Evolutionary conservation across 2,113 vertebrate species (phyloP).

Genomic region (Aphyosemion australe): DNA sequence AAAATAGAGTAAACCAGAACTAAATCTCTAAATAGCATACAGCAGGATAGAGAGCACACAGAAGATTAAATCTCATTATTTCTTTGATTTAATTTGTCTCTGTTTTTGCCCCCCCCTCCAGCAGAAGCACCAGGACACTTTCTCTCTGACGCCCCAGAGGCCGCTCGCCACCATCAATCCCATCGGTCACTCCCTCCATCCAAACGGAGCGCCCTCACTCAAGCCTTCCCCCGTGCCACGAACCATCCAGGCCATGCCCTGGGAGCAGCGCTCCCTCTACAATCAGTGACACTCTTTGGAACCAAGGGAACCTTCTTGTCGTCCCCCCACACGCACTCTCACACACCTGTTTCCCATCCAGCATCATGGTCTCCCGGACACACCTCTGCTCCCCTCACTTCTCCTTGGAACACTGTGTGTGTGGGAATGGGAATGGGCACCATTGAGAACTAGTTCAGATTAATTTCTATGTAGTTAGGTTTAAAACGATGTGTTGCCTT

Average conservation of each 20-base stretch:
- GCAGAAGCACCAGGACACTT: slow-evolving; percentile 76
- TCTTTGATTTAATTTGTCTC: neutral
- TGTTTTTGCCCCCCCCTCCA: slow-evolving; percentile 1
- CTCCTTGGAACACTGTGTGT: slow-evolving; percentile 47
- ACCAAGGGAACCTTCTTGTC: neutral
- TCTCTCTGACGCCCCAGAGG: slow-evolving; percentile 73
- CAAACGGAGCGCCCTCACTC: slow-evolving; percentile 71
- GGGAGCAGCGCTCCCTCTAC: slow-evolving; percentile 79
- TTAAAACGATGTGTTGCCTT: slow-evolving; percentile 72
- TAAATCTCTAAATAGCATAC: too few species aligned
- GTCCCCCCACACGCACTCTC: neutral
- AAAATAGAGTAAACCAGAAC: too few species aligned
- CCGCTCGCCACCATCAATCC: slow-evolving; percentile 78
- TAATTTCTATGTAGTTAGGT: slow-evolving; percentile 74
- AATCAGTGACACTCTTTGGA: slow-evolving; percentile 68
- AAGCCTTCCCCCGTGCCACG: slow-evolving; percentile 75
- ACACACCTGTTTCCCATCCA: slow-evolving; percentile 23
- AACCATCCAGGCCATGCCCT: slow-evolving; percentile 76
- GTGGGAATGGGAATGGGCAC: slow-evolving; percentile 38
- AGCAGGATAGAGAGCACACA: too few species aligned
- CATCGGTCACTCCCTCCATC: slow-evolving; percentile 75
- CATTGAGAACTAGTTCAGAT: slow-evolving; percentile 67
- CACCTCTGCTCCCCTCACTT: slow-evolving; percentile 19
- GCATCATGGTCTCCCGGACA: slow-evolving; percentile 40
- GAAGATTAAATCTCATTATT: neutral